Evolutionary conservation across 1,140 invertebrate genomes (phyloP), one percentile per base, ranked within the genome.

Genomic region (Habropoda laboriosa): DNA sequence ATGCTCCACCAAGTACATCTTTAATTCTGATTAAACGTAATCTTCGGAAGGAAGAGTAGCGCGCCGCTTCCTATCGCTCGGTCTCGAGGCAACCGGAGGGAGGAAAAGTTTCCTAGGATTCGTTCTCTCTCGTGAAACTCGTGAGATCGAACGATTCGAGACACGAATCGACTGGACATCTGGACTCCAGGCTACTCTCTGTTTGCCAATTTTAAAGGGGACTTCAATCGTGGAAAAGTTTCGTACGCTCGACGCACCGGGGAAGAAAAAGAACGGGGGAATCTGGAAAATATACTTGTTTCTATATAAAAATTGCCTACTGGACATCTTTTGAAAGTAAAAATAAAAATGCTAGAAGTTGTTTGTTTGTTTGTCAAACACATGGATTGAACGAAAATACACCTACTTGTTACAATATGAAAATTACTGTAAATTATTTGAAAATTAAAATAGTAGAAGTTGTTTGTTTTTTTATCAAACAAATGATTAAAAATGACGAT

Each of bases 11-110:
- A 63, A 76, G 81, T 63, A 53, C 79, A 79, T 64, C 64, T 60
- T 86, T 85, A 85, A 86, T 86, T 86, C 79, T 81, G 83, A 86
- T 86, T 85, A 78, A 81, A 86, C 70, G 79, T 61, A 75, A 84
- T 81, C 79, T 86, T 49, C 71, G 61, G n/a, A 35, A 21, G 53
- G 67, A 57, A n/a, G 55, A 61, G 40, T 35, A 53, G 24, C 21
- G 45, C 47, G 42, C 45, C 47, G 42, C 45, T 66, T 32, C n/a
- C 64, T 53, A 55, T 57, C 35, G 45, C 55, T 49, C 42, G n/a
- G 21, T 66, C 40, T 6, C 35, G 40, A 27, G 10, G 45, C 10
- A 55, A 53, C 18, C 57, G 21, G 30, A 2, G 6, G 16, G 35
- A 10, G 12, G 38, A 38, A 76, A 82, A 86, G 55, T 79, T 86